Base-by-base conservation (phyloP, 2,888 invertebrate species). In the Eumacrocentrus americanus region DNA sequence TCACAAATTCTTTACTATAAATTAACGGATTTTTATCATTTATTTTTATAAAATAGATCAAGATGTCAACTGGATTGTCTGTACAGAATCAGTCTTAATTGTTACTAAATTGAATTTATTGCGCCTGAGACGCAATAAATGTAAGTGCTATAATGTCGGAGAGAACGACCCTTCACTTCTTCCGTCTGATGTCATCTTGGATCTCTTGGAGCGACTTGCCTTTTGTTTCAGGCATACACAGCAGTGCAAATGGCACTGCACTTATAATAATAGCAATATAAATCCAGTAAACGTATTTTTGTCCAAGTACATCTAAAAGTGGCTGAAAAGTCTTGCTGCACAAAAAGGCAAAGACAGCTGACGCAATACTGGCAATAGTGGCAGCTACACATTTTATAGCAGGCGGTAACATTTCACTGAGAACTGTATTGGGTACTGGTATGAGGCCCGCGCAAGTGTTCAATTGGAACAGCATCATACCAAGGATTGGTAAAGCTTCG, bases 161-260 rank as follows among this genome's bases (percentile, higher is more conserved):
- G n/a, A 35, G n/a, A n/a, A n/a, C n/a, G n/a, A 16, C 37, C 2
- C 42, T 29, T 20, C 9, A 34, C 12, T 35, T 35, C 9, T 52
- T 57, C 6, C 6, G 42, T 6, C 16, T 60, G n/a, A 78, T 44
- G 25, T 71, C 62, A 3, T 69, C 59, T 42, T 79, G 78, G 23
- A 79, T 77, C 42, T 77, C 71, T 58, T 71, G 68, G 3, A 76
- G 42, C 1, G 72, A 71, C 48, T 76, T 78, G 3, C 76, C 76
- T 53, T 72, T 76, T 2, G 76, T 76, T 50, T 77, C 76, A 5
- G 74, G 76, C 16, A 78, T 44, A 0, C 12, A 48, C 0, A 57
- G 5, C 0, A 70, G 2, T 2, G 67, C 44, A 23, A 65, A 72
- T 0, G 65, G 2, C 0, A 69, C 52, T 5, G 63, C 57, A 0